Conservation (phyloP, 2,888 invertebrate genomes). For the Capitulum mitella region DNA sequence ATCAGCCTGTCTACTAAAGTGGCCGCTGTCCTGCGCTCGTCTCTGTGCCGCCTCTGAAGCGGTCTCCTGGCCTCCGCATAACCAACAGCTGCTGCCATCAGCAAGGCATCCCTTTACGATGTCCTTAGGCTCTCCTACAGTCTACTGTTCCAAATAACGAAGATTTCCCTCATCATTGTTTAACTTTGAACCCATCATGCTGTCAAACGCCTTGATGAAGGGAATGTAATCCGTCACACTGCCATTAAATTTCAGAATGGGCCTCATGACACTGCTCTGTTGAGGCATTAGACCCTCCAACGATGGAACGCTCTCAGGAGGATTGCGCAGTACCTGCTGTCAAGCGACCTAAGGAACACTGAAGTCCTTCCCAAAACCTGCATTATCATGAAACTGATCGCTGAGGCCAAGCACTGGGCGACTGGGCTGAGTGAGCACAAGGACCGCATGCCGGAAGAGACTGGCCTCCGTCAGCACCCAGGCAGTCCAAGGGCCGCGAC, state of each 20-base stretch:
- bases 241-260: neutral
- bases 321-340: neutral
- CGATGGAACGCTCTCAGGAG: too few species aligned
- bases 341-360: neutral
- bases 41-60: neutral
- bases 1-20: neutral
- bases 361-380: neutral
- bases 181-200: neutral
- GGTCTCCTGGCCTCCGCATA: too few species aligned
- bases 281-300: neutral
- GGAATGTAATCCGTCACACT: neutral
- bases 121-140: neutral
- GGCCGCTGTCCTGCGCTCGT: neutral
- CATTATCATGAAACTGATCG: neutral
- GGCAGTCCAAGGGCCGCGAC: neutral
- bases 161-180: neutral
- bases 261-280: neutral
- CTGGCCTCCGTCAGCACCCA: neutral
- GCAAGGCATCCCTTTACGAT: too few species aligned
- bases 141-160: neutral
- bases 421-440: too few species aligned
- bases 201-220: neutral
- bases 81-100: too few species aligned
- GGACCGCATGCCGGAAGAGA: neutral
- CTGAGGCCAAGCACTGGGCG: too few species aligned